Evolutionary conservation across 2,113 vertebrate genomes (phyloP).

Genomic region (Gopherus evgoodei): DNA sequence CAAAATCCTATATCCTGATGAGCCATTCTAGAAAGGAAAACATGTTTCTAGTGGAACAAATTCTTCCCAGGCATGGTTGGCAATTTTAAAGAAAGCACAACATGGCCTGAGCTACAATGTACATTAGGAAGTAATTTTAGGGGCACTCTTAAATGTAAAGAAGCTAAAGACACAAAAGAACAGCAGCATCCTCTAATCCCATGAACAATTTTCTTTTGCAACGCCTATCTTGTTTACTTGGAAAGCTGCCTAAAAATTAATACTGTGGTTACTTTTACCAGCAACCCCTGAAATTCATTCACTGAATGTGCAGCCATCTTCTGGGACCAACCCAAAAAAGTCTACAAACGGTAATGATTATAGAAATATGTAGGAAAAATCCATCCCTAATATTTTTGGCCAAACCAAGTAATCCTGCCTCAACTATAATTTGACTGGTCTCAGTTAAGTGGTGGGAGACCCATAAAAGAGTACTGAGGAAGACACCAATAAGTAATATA

Average conservation of each 20-base stretch:
- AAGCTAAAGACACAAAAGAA: background rate
- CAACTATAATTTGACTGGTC: background rate
- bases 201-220: background rate
- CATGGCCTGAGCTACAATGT: no score
- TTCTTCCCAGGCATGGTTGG: background rate
- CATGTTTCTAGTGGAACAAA: background rate
- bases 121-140: no score
- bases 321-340: background rate
- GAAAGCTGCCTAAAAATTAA: background rate
- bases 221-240: background rate
- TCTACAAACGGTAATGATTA: background rate
- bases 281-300: background rate
- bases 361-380: background rate
- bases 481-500: background rate
- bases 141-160: no score
- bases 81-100: background rate
- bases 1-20: background rate
- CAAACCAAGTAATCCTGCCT: background rate
- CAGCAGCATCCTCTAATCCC: background rate
- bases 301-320: background rate
- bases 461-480: background rate
- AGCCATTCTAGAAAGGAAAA: background rate
- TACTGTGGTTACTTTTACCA: background rate
- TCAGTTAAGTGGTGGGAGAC: background rate
- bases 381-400: background rate